Conservation (phyloP, 2,113 vertebrate genomes). For the Salvelinus fontinalis region DNA sequence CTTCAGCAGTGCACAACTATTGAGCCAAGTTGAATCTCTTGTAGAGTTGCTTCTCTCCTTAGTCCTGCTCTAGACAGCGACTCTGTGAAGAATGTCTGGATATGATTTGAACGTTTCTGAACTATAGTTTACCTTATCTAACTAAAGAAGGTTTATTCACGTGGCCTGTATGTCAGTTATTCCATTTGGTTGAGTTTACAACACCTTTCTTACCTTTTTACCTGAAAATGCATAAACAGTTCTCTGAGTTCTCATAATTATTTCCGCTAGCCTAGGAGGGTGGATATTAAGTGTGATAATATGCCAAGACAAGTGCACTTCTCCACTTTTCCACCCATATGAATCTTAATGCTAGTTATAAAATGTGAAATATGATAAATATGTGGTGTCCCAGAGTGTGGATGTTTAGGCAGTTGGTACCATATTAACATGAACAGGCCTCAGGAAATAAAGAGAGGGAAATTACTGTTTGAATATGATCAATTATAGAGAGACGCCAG, state of each 20-base stretch:
- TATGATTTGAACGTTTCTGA: not conserved
- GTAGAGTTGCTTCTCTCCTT: not conserved
- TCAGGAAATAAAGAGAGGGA: slow-evolving; percentile 55
- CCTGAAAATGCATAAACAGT: slow-evolving; percentile 38
- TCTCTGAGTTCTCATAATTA: slow-evolving; percentile 42
- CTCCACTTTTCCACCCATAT: slow-evolving; percentile 36
- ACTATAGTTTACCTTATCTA: slow-evolving; percentile 4
- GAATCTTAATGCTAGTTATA: slow-evolving; percentile 62
- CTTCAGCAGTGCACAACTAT: not conserved
- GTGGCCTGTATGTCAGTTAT: not conserved
- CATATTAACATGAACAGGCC: slow-evolving; percentile 60
- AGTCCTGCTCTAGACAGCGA: not conserved
- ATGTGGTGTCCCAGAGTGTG: slow-evolving; percentile 46
- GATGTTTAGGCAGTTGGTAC: slow-evolving; percentile 47
- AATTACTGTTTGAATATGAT: slow-evolving; percentile 59
- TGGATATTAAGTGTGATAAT: slow-evolving; percentile 39
- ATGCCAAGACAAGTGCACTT: slow-evolving; percentile 50
- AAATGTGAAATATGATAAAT: slow-evolving; percentile 54
- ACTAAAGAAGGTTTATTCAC: not conserved
- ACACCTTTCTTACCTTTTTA: slow-evolving; percentile 29
- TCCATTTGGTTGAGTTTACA: not conserved
- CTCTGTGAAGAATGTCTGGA: not conserved
- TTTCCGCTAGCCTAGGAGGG: slow-evolving; percentile 45
- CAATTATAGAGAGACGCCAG: slow-evolving; percentile 66
- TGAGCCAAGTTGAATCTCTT: not conserved